Percentiles rank a stretch among this genome's conserved stretches.
Evolutionary conservation across 2,113 vertebrate genomes (phyloP).

Genomic region (Willisornis vidua): DNA sequence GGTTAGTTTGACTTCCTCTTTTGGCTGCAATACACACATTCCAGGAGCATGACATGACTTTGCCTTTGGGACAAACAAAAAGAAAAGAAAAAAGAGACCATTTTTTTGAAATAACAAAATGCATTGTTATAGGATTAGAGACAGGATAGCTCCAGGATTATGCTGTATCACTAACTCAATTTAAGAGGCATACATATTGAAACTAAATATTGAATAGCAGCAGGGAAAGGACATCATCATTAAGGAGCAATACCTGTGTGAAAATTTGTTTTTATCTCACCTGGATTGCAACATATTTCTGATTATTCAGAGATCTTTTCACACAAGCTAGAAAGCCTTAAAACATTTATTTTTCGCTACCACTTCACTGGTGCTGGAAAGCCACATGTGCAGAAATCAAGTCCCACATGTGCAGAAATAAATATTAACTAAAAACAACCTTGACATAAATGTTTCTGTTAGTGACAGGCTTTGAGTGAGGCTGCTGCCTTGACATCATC

Average conservation of each 20-base stretch:
- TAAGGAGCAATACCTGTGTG: neutral
- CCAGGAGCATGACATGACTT: constrained; percentile 62
- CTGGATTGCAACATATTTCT: neutral
- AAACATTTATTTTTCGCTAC: neutral
- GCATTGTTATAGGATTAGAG: constrained; percentile 71
- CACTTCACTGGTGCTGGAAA: neutral
- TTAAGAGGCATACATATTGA: constrained; percentile 21
- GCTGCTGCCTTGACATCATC: neutral
- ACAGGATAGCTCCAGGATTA: constrained; percentile 34
- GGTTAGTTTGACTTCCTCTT: constrained; percentile 67
- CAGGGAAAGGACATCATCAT: neutral
- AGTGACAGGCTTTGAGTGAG: neutral
- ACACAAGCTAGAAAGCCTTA: neutral
- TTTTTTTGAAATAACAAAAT: constrained; percentile 72
- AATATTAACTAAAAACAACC: neutral
- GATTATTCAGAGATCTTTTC: neutral
- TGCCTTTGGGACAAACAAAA: constrained; percentile 61
- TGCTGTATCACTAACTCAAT: constrained; percentile 46
- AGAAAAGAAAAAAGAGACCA: neutral
- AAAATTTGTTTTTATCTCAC: constrained; percentile 23
- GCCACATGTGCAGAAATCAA: neutral
- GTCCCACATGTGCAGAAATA: neutral
- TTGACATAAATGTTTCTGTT: neutral
- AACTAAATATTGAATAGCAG: constrained; percentile 50
- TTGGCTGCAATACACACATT: constrained; percentile 66